Evolutionary conservation across 2,888 invertebrate genomes (phyloP).

Genomic region (Calliscelio sp.): DNA sequence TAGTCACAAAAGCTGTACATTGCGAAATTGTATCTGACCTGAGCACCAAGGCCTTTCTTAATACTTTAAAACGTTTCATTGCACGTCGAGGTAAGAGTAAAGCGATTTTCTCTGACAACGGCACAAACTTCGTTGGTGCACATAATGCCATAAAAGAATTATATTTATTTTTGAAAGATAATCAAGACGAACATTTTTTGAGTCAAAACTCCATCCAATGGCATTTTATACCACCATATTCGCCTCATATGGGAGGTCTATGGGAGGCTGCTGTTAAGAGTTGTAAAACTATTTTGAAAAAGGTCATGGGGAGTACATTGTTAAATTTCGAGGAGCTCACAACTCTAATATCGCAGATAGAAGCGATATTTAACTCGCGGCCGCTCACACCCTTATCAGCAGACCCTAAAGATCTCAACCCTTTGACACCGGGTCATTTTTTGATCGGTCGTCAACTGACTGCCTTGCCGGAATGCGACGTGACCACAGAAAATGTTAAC

Average conservation of each 20-base stretch:
- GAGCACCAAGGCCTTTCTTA: conserved; percentile 71
- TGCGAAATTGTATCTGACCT: conserved; percentile 72
- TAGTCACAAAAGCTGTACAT: conserved; percentile 73
- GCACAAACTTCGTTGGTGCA: conserved; percentile 74
- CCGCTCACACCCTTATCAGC: conserved; percentile 54
- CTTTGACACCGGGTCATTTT: conserved; percentile 61
- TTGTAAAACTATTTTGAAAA: conserved; percentile 72
- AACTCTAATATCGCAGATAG: conserved; percentile 35
- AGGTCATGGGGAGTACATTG: neutral
- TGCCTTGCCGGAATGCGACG: conserved; percentile 27
- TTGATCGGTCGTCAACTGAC: conserved; percentile 10
- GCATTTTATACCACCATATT: conserved; percentile 75
- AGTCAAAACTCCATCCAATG: conserved; percentile 57
- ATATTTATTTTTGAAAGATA: neutral
- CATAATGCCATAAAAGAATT: neutral
- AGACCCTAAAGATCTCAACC: conserved; percentile 54
- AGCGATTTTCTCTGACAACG: conserved; percentile 71
- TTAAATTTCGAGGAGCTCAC: conserved; percentile 74
- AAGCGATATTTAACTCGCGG: conserved; percentile 58
- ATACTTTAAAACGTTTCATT: conserved; percentile 71
- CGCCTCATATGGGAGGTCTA: conserved; percentile 76
- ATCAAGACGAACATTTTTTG: conserved; percentile 1
- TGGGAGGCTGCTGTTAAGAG: conserved; percentile 65
- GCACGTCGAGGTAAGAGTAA: conserved; percentile 66
- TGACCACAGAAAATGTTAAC: conserved; percentile 23